Evolutionary conservation across 2,113 vertebrate genomes (phyloP).

Genomic region (Trachemys scripta): DNA sequence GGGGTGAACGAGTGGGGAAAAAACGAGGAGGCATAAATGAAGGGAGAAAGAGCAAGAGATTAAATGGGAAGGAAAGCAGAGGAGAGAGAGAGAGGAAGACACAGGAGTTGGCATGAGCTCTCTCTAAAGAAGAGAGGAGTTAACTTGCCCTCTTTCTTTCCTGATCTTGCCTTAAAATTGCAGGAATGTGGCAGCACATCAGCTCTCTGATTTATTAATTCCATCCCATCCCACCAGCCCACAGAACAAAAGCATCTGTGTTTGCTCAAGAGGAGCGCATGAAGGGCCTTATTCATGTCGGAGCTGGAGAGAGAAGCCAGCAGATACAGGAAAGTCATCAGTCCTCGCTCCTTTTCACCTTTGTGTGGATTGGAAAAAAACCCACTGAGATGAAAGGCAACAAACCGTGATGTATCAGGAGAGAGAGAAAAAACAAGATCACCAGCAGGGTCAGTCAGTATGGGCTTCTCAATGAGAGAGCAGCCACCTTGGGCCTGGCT

Average conservation of each 20-base stretch:
- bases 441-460: neutral
- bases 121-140: conserved; percentile 31
- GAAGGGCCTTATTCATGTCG: conserved; percentile 76
- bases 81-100: neutral
- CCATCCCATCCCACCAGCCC: conserved; percentile 68
- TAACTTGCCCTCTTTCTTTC: conserved; percentile 21
- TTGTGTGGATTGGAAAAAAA: conserved; percentile 21
- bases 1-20: neutral
- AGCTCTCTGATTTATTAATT: conserved; percentile 75
- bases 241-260: conserved; percentile 80
- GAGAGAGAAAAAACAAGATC: neutral
- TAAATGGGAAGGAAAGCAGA: neutral
- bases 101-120: neutral
- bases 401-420: neutral
- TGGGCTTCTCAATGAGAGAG: neutral
- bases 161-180: conserved; percentile 73
- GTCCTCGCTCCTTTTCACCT: conserved; percentile 72
- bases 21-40: neutral
- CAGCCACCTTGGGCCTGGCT: fast-evolving
- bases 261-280: conserved; percentile 72
- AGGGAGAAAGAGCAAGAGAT: neutral
- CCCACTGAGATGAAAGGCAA: neutral
- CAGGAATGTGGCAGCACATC: conserved; percentile 73
- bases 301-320: conserved; percentile 72
- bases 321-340: conserved; percentile 63